Percentiles rank a stretch among this genome's conserved stretches.
phyloP scores from a whole-genome alignment of 2,113 vertebrate genomes.

The Platichthys flesus region DNA sequence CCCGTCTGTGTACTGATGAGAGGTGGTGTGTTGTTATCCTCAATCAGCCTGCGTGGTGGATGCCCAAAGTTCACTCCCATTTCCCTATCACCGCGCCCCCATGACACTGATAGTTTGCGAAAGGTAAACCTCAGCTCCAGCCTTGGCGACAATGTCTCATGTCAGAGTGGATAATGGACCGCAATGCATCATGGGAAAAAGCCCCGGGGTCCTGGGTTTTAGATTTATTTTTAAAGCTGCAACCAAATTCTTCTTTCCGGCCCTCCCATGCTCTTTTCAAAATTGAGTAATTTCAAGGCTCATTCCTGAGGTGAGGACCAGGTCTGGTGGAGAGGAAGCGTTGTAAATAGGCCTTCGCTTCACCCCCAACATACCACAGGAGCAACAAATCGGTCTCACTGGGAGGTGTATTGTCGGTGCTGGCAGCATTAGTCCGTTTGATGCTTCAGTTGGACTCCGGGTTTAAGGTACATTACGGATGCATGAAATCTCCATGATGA shows the following conservation, averaged over 20 bases:
- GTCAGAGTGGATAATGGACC: conserved; percentile 71
- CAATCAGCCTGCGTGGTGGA: conserved; percentile 36
- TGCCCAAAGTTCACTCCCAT: conserved; percentile 45
- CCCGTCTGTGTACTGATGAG: conserved; percentile 31
- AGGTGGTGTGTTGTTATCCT: conserved; percentile 41
- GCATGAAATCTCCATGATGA: conserved; percentile 69
- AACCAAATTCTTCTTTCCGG: conserved; percentile 26
- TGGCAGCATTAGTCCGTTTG: conserved; percentile 22
- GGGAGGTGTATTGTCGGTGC: conserved; percentile 24
- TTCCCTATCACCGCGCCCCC: conserved; percentile 29
- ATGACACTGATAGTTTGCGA: conserved; percentile 69
- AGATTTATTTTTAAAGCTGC: conserved; percentile 66
- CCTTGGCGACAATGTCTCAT: conserved; percentile 59
- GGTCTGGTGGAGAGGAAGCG: conserved; percentile 52
- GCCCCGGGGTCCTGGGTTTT: conserved; percentile 51
- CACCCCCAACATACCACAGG: conserved; percentile 20
- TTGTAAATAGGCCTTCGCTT: conserved; percentile 52
- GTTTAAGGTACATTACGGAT: conserved; percentile 51
- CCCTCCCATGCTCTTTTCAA: conserved; percentile 36
- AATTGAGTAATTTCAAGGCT: conserved; percentile 77
- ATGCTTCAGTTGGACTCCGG: conserved; percentile 52
- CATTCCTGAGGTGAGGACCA: conserved; percentile 61
- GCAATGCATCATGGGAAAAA: conserved; percentile 68
- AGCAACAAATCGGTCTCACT: conserved; percentile 54
- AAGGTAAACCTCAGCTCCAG: conserved; percentile 62